A percentile compares a stretch with the other conserved stretches of the same genome.
Conservation (phyloP, 1,140 invertebrate genomes). For the Metaphire vulgaris region DNA sequence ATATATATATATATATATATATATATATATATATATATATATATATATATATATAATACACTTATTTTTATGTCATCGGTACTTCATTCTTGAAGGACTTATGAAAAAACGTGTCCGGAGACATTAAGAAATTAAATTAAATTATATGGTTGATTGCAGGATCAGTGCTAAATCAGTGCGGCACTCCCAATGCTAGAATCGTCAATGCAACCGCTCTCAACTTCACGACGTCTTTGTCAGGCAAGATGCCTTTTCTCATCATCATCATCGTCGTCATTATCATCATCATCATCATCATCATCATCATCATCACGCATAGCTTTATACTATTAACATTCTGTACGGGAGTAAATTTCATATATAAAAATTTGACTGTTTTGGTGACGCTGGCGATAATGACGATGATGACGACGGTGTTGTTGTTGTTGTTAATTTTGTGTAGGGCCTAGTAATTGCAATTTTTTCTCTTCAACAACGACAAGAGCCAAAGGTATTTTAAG, state of each 20-base stretch:
- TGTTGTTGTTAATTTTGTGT: too few species aligned
- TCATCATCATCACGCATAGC: background rate
- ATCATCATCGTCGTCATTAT: background rate
- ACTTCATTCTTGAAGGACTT: too few species aligned
- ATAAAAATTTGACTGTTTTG: too few species aligned
- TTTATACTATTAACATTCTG: too few species aligned
- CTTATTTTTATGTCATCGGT: too few species aligned
- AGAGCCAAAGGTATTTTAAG: too few species aligned
- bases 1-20: background rate
- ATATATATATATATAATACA: background rate
- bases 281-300: slow-evolving; percentile 2
- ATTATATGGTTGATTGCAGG: background rate
- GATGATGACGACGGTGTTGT: too few species aligned
- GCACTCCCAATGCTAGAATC: background rate
- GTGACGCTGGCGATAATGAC: too few species aligned
- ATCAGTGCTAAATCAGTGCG: background rate
- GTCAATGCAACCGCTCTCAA: background rate
- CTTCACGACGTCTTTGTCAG: background rate
- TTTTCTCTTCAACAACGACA: too few species aligned
- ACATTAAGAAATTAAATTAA: background rate
- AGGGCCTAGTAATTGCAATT: too few species aligned
- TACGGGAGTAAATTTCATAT: too few species aligned
- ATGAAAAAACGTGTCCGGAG: too few species aligned
- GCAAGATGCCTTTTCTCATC: background rate
- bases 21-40: background rate